These are phyloP conservation scores for Aurelia aurita DNA, from an alignment of 30 jellyfish, hydroid and myxozoan species.

Conservation along the genomic window DNA sequence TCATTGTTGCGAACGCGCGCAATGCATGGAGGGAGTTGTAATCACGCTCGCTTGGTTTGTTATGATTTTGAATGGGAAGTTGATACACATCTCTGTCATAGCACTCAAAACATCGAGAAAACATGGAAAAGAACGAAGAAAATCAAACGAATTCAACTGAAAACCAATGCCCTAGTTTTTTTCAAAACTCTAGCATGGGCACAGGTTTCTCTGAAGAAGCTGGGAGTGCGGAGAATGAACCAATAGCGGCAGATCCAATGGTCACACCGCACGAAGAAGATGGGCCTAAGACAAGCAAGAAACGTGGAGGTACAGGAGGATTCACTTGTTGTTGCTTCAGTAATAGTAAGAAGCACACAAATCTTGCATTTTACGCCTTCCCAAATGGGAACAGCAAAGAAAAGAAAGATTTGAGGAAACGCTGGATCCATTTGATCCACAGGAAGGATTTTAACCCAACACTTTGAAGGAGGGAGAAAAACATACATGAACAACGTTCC, in stretches of 20 bases:
- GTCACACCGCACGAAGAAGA: not conserved
- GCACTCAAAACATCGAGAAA: not conserved
- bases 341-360: too few species aligned
- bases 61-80: not conserved
- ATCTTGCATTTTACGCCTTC: too few species aligned
- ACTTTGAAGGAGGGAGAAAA: not conserved
- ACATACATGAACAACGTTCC: not conserved
- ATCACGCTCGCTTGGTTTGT: too few species aligned
- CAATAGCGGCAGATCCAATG: not conserved
- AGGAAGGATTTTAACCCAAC: too few species aligned
- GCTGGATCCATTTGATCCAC: too few species aligned
- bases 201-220: not conserved
- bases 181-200: constrained; percentile 6
- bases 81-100: not conserved
- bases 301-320: too few species aligned
- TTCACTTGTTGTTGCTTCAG: too few species aligned
- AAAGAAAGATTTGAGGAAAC: too few species aligned
- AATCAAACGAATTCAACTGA: not conserved
- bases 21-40: too few species aligned
- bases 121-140: not conserved
- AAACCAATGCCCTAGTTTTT: not conserved
- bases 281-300: not conserved
- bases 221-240: not conserved
- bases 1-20: too few species aligned
- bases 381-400: too few species aligned